phyloP scores from a whole-genome alignment of 2,113 vertebrate species.

The Oncorhynchus keta region DNA sequence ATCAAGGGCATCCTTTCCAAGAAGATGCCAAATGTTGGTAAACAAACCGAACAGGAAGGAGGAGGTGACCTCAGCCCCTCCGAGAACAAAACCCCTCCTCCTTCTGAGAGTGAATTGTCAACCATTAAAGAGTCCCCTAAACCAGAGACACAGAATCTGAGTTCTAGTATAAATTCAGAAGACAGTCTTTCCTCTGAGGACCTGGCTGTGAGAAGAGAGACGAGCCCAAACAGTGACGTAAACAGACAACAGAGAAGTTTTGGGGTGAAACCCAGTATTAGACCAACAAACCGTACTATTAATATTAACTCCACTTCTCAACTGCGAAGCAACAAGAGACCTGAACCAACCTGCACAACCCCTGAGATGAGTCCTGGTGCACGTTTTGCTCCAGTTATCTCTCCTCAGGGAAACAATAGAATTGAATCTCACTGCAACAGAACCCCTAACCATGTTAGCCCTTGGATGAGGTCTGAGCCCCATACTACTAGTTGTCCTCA shows the following conservation, averaged over 20 bases:
- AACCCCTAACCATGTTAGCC: slow-evolving; percentile 5
- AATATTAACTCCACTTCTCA: slow-evolving; percentile 57
- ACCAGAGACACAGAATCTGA: slow-evolving; percentile 43
- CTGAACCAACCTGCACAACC: slow-evolving; percentile 34
- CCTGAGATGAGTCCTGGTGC: too few species aligned
- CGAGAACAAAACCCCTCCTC: slow-evolving; percentile 39
- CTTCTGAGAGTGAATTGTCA: slow-evolving; percentile 19
- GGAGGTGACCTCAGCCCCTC: slow-evolving; percentile 33
- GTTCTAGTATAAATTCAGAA: slow-evolving; percentile 72
- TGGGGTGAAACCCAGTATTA: slow-evolving; percentile 32
- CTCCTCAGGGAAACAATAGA: too few species aligned
- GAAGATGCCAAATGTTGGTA: slow-evolving; percentile 80
- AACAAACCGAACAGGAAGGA: slow-evolving; percentile 61
- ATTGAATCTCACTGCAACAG: too few species aligned
- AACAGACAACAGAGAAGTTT: slow-evolving; percentile 39
- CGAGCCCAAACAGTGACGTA: slow-evolving; percentile 32
- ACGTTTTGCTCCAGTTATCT: too few species aligned
- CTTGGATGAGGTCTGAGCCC: slow-evolving; percentile 33
- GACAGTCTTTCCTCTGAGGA: slow-evolving; percentile 72
- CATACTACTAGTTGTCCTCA: too few species aligned
- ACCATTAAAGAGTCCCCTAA: slow-evolving; percentile 42
- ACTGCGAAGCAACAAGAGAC: slow-evolving; percentile 45
- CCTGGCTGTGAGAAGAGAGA: slow-evolving; percentile 44
- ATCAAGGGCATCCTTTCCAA: slow-evolving; percentile 88
- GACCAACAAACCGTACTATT: slow-evolving; percentile 35